Evolutionary conservation across 2,797 vertebrate species (phyloP).

Genomic region (Channa striata): DNA sequence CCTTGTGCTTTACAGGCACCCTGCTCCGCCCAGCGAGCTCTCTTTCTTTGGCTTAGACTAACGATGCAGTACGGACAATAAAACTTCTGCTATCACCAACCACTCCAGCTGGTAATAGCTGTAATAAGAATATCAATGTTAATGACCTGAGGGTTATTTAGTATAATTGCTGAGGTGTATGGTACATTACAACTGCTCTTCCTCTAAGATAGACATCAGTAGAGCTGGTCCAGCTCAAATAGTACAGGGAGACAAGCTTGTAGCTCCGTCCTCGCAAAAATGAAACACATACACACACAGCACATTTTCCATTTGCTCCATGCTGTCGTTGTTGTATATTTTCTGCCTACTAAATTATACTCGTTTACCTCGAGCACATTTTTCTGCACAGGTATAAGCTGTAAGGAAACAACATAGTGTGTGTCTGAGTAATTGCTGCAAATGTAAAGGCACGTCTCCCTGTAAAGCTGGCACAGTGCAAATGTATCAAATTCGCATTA

Average conservation of each 20-base stretch:
- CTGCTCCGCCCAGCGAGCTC: neutral
- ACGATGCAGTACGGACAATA: constrained; percentile 31
- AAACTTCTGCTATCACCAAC: constrained; percentile 41
- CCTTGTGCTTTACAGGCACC: neutral
- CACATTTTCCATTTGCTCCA: neutral
- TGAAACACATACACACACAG: neutral
- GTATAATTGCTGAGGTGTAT: constrained; percentile 30
- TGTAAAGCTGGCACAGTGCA: neutral
- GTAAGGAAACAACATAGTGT: neutral
- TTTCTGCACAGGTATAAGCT: neutral
- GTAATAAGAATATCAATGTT: constrained; percentile 55
- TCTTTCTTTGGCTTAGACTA: constrained; percentile 1
- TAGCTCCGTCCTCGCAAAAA: neutral
- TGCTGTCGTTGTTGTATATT: neutral
- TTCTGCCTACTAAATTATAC: neutral
- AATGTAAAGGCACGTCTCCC: neutral
- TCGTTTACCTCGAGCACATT: neutral
- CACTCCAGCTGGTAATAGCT: constrained; percentile 33
- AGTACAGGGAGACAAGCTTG: neutral
- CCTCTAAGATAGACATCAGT: neutral
- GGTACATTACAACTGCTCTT: constrained; percentile 18
- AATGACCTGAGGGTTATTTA: constrained; percentile 45
- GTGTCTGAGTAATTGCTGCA: neutral
- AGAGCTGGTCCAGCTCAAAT: neutral
- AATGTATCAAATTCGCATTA: constrained; percentile 10